Evolutionary conservation across 2,113 vertebrate species (phyloP).

Genomic region (Loxodonta africana): DNA sequence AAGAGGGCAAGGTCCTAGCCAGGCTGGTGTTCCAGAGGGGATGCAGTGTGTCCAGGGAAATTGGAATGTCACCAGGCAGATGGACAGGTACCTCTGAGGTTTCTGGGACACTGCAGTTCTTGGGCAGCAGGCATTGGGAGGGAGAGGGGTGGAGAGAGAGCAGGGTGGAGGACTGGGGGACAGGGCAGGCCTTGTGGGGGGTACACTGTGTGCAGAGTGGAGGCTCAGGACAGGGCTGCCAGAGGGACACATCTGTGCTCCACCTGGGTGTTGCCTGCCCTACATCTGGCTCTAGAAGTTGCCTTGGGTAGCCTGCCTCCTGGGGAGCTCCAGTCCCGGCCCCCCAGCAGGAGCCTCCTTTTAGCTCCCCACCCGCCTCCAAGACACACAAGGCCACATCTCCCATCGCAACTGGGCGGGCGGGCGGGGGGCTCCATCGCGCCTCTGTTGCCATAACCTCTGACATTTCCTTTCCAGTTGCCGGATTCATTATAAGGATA

Average conservation of each 20-base stretch:
- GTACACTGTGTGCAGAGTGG: background rate
- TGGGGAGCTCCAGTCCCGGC: background rate
- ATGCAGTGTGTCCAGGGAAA: background rate
- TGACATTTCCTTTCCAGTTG: conserved; percentile 96
- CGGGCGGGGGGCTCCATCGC: background rate
- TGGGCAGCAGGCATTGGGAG: background rate
- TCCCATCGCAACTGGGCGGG: background rate
- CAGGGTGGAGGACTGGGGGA: background rate
- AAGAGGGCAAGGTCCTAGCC: background rate
- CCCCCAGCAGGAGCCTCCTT: background rate
- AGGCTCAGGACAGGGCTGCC: background rate
- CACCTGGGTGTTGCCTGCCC: background rate
- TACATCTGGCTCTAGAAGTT: background rate
- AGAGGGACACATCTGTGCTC: background rate
- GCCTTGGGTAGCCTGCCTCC: background rate
- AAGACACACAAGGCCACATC: background rate
- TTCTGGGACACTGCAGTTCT: background rate
- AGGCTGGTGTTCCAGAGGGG: background rate
- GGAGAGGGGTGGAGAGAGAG: background rate
- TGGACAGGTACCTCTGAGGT: background rate
- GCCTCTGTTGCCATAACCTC: conserved; percentile 79
- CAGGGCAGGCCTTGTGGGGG: background rate
- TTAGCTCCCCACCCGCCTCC: background rate
- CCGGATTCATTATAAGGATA: conserved; percentile 98
- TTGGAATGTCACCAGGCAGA: background rate